Conservation (phyloP, 1,140 invertebrate species). For the Drosophila miranda region DNA sequence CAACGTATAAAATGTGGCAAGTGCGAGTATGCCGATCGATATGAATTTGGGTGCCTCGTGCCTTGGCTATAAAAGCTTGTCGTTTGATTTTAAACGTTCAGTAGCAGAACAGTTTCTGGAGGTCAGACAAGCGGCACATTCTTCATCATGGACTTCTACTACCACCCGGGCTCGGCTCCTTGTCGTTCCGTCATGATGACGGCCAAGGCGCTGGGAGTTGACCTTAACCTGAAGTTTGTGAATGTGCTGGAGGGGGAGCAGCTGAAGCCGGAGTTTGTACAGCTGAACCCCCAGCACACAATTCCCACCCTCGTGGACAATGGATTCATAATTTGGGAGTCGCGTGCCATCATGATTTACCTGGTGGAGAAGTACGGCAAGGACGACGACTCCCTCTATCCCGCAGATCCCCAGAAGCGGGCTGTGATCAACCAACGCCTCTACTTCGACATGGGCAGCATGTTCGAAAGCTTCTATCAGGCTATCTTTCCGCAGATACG, state of each 20-base stretch:
- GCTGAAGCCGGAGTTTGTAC: slow-evolving; percentile 87
- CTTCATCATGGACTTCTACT: slow-evolving; percentile 84
- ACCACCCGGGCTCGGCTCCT: slow-evolving; percentile 86
- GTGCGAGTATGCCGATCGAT: too few species aligned
- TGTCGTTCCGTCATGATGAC: slow-evolving; percentile 86
- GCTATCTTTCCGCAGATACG: slow-evolving; percentile 88
- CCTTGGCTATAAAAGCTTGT: slow-evolving; percentile 33
- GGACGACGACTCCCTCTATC: slow-evolving; percentile 86
- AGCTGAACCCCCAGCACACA: slow-evolving; percentile 84
- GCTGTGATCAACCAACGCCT: slow-evolving; percentile 89
- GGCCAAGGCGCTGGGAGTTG: slow-evolving; percentile 87
- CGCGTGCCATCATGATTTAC: slow-evolving; percentile 88
- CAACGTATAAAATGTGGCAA: too few species aligned
- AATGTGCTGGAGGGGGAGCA: slow-evolving; percentile 86
- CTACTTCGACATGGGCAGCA: slow-evolving; percentile 88
- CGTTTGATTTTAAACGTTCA: slow-evolving; percentile 2
- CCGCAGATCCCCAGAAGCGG: slow-evolving; percentile 85
- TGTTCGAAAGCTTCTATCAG: slow-evolving; percentile 85
- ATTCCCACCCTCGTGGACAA: slow-evolving; percentile 87
- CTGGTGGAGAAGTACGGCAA: slow-evolving; percentile 87
- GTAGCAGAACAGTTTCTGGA: slow-evolving; percentile 3
- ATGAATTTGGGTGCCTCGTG: too few species aligned
- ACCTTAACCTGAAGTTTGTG: slow-evolving; percentile 86
- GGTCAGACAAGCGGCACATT: background rate
- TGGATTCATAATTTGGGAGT: slow-evolving; percentile 86